Conservation (phyloP, 1,140 invertebrate genomes). For the Pachyrhynchus sulphureomaculatus region DNA sequence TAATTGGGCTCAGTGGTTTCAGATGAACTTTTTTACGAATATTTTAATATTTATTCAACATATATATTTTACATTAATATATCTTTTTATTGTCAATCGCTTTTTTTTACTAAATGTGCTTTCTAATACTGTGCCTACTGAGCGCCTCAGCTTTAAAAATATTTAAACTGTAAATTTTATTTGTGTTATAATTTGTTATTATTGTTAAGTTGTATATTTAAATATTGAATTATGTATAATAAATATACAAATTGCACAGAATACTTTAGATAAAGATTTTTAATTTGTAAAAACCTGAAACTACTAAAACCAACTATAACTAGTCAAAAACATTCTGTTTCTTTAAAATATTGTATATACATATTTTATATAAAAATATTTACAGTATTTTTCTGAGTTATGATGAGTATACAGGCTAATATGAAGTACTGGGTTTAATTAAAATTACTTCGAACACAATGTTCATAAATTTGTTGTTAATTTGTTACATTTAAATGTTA, state of each 20-base stretch:
- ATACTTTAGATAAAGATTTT: constrained; percentile 4
- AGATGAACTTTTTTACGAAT: constrained; percentile 14
- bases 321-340: constrained; percentile 37
- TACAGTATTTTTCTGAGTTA: constrained; percentile 45
- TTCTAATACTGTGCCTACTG: constrained; percentile 2
- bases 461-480: no score
- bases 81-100: constrained; percentile 22
- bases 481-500: no score
- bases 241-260: constrained; percentile 28
- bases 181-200: constrained; percentile 28
- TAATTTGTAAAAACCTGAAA: constrained; percentile 10
- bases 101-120: constrained; percentile 6
- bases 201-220: constrained; percentile 45
- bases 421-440: no score
- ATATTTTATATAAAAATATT: constrained; percentile 40
- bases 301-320: constrained; percentile 42
- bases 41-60: constrained; percentile 25
- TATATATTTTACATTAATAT: constrained; percentile 26
- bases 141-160: constrained; percentile 12
- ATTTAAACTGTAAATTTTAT: constrained; percentile 25
- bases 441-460: no score
- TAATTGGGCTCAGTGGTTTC: constrained; percentile 14
- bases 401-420: constrained; percentile 9
- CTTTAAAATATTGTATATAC: constrained; percentile 42
- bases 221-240: constrained; percentile 43